Conservation (phyloP, 2,797 vertebrate species). For the Pseudochirops cupreus region DNA sequence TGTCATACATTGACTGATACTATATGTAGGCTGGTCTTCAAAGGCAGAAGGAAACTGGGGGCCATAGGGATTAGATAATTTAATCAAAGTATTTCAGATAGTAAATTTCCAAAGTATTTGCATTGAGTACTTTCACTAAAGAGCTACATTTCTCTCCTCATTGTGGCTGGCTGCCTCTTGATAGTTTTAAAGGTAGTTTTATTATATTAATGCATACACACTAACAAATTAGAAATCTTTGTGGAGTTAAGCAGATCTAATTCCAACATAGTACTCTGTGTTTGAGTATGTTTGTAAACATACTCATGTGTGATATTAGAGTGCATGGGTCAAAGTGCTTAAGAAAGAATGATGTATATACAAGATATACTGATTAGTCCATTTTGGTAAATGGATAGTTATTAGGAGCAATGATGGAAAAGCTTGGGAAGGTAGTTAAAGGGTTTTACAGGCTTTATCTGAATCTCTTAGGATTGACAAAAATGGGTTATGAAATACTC, state of each 20-base stretch:
- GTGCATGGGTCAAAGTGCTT: background rate
- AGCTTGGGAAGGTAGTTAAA: background rate
- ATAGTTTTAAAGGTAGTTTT: background rate
- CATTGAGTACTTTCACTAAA: background rate
- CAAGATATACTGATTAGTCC: background rate
- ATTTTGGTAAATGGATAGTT: background rate
- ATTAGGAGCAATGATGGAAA: background rate
- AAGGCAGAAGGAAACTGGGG: background rate
- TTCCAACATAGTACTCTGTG: background rate
- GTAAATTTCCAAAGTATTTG: background rate
- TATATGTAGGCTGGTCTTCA: background rate
- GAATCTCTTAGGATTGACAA: background rate
- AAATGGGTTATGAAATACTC: background rate
- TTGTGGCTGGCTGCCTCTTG: background rate
- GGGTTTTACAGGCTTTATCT: background rate
- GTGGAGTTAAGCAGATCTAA: background rate
- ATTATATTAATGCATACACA: background rate
- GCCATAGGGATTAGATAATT: background rate
- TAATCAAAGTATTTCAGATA: background rate
- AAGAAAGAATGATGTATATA: background rate
- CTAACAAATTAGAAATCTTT: background rate
- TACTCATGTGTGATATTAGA: background rate
- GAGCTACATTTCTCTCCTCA: background rate
- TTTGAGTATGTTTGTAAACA: background rate
- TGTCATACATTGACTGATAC: background rate